Base-by-base conservation (phyloP, 2,797 vertebrate genomes). In the Ptychadena robeensis region DNA sequence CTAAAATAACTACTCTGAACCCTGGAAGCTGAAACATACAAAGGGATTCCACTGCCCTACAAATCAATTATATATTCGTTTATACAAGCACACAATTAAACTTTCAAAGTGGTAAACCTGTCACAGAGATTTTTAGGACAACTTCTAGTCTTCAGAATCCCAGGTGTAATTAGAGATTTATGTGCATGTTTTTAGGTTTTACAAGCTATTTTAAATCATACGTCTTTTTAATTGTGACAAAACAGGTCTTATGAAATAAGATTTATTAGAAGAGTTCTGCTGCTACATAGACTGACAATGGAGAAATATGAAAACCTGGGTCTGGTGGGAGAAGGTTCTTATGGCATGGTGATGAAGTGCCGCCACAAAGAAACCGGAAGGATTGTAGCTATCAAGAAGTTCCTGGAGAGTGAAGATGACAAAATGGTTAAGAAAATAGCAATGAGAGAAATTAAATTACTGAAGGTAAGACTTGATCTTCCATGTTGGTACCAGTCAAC, bases 311-410 rank as follows among this genome's bases (percentile, higher is more conserved):
- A 96, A 89, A 93, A 91, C 79, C 89, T 97, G 61, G 94, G 94
- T n/a, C 85, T 94, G 31, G 91, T 96, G 9, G 96, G 95, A 10
- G 94, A 96, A 85, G 96, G 96, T 27, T 96, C 95, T 71, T 97
- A 96, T 35, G 95, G 96, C 0, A 90, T 94, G 11, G 96, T 97
- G 86, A 92, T 94, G 66, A 96, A 96, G 75, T 97, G 95, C 79
- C 91, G 95, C 0, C 94, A 97, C 85, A 91, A 90, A 72, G 93
- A 95, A 80, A 95, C 67, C 11, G 95, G 96, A 9, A 93, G 91
- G 67, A 92, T 96, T 18, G 95, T 97, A 11, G 95, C 96, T 72
- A 93, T 97, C 71, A 97, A 97, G 92, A 97, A 95, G 87, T 96
- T 97, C 76, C 67, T 95, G 90, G 96, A 97, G 83, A 94, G 92